These are phyloP conservation scores for Engystomops pustulosus DNA, from an alignment of 2,113 vertebrate species.

Conservation along the genomic window DNA sequence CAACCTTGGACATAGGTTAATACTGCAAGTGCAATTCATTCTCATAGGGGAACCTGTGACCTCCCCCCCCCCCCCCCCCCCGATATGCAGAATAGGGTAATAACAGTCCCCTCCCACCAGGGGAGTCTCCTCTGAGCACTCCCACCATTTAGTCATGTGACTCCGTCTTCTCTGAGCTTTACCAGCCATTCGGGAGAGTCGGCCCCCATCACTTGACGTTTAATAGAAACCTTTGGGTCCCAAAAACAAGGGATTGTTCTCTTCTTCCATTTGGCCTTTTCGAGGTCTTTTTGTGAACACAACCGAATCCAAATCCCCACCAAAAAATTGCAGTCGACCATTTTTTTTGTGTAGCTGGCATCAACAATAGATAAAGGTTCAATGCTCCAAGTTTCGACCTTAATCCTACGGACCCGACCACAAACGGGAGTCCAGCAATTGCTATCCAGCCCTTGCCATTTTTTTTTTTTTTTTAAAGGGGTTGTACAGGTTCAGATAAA, in stretches of 20 bases:
- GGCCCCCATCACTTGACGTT: not conserved
- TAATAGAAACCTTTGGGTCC: not conserved
- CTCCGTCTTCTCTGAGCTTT: not conserved
- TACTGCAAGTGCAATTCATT: conserved; percentile 37
- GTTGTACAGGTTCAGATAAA: not conserved
- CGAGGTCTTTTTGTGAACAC: not conserved
- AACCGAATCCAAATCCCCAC: too few relatives aligned
- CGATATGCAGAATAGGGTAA: too few relatives aligned
- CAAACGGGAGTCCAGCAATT: too few relatives aligned
- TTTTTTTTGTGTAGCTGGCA: not conserved
- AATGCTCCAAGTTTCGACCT: not conserved
- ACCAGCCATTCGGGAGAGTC: not conserved
- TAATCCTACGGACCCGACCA: too few relatives aligned
- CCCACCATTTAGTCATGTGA: too few relatives aligned
- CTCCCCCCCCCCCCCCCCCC: too few relatives aligned
- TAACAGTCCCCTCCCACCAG: too few relatives aligned
- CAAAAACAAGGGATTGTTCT: not conserved
- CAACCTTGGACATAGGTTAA: conserved; percentile 16
- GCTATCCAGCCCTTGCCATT: too few relatives aligned
- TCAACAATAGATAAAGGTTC: not conserved
- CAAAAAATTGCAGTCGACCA: conserved; percentile 5
- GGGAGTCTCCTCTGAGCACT: too few relatives aligned
- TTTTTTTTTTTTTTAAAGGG: too few relatives aligned
- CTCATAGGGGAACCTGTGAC: not conserved
- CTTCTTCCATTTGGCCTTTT: not conserved